These are phyloP conservation scores for Triplophysa dalaica DNA, from an alignment of 2,113 vertebrate genomes.

Conservation along the genomic window DNA sequence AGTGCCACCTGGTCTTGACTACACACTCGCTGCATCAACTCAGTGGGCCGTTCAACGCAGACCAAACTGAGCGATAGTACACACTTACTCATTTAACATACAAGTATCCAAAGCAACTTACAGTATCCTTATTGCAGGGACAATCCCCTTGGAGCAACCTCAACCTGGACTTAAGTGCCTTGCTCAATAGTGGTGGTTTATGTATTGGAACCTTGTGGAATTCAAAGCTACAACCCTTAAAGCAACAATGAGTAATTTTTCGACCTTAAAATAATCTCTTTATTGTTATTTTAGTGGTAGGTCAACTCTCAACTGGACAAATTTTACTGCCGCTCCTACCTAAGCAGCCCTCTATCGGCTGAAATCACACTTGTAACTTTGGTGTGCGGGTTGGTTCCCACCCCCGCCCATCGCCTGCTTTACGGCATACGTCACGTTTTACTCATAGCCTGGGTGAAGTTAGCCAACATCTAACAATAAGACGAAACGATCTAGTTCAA, in stretches of 20 bases:
- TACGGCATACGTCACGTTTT: too few species aligned
- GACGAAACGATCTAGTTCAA: too few species aligned
- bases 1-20: conserved; percentile 27
- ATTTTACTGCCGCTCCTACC: too few species aligned
- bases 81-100: not conserved
- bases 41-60: conserved; percentile 3
- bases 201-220: not conserved
- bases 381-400: too few species aligned
- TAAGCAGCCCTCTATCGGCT: too few species aligned
- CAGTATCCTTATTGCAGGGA: not conserved
- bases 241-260: not conserved
- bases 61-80: conserved; percentile 5
- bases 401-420: too few species aligned
- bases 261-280: too few species aligned
- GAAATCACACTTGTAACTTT: too few species aligned
- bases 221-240: not conserved
- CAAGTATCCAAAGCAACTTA: conserved; percentile 1
- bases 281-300: too few species aligned
- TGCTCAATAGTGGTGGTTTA: not conserved
- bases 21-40: conserved; percentile 20
- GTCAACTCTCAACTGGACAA: too few species aligned
- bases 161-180: not conserved
- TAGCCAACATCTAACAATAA: too few species aligned
- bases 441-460: too few species aligned
- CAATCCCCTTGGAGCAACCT: not conserved